Evolutionary conservation across 2,797 vertebrate species (phyloP), one percentile per base, ranked within the genome.

Genomic region (Pogonophryne albipinna): DNA sequence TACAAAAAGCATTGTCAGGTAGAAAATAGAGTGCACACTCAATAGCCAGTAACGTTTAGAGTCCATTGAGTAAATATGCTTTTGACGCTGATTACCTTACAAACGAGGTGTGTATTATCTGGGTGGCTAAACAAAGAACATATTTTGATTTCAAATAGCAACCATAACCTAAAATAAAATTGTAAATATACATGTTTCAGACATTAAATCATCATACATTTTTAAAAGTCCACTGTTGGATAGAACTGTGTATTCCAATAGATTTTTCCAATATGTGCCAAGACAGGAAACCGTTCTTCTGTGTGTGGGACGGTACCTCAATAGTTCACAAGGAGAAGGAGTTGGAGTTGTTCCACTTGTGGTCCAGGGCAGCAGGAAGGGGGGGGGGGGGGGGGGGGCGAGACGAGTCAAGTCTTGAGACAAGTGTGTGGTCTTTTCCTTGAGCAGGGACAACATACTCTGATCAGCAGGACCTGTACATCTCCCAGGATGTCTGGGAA

Each of bases 271-370:
- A 71, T 53, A 57, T 59, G 70, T 80, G 86, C 61, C 73, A 53
- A 15, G 87, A 70, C 78, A 91, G 87, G 76, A 93, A 89, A 83
- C 16, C 16, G 17, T 52, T 51, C 78, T 46, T 80, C 85, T 84
- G 74, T 81, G 58, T 60, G 38, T 9, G 0, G 66, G 55, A 50
- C 31, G 47, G 73, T 79, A 59, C 70, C 73, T 71, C 10, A 68
- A 19, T 74, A 82, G 83, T 68, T 85, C 66, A 71, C 66, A 64
- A 10, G 65, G 62, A 4, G 69, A 80, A 65, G 58, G 83, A 84
- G 57, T 70, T 16, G 74, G 68, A 75, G 87, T 79, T 42, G 50
- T 72, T 82, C 65, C 10, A 50, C 50, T 45, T 0, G 45, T 23
- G 44, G 17, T 66, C 58, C 23, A 3, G 50, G 74, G 75, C 86